Conservation (phyloP, 2,113 vertebrate genomes). For the Ceratotherium simum region DNA sequence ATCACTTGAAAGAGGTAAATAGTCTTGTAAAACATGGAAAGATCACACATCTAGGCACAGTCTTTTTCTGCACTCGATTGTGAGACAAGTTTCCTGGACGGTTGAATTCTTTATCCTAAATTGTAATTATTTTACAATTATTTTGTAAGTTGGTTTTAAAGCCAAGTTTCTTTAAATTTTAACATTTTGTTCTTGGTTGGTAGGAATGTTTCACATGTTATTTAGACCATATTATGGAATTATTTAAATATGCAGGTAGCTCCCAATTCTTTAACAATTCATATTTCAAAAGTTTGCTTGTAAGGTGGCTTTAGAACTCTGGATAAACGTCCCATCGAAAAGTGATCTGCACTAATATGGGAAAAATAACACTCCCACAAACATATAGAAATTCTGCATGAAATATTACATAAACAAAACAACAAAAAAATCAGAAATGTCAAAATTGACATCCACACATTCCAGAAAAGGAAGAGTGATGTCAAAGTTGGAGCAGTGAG, state of each 20-base stretch:
- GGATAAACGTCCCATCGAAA: background rate
- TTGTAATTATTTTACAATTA: background rate
- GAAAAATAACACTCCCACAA: background rate
- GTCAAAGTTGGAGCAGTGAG: background rate
- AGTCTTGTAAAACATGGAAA: background rate
- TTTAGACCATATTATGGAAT: background rate
- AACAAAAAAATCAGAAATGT: background rate
- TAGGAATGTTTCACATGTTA: background rate
- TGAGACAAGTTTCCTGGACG: background rate
- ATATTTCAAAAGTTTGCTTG: background rate
- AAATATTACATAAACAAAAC: background rate
- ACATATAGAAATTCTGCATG: background rate
- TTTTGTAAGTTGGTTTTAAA: background rate
- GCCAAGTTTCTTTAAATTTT: background rate
- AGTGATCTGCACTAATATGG: background rate
- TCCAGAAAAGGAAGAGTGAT: background rate
- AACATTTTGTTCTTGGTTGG: background rate
- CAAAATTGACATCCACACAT: background rate
- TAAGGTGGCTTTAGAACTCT: background rate
- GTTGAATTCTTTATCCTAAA: background rate
- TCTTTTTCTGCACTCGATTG: background rate
- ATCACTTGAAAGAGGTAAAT: background rate
- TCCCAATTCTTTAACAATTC: background rate
- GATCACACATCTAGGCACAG: background rate
- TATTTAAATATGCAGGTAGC: background rate